Conservation (phyloP, 1,140 invertebrate genomes). For the Pemphigus obesinymphae region DNA sequence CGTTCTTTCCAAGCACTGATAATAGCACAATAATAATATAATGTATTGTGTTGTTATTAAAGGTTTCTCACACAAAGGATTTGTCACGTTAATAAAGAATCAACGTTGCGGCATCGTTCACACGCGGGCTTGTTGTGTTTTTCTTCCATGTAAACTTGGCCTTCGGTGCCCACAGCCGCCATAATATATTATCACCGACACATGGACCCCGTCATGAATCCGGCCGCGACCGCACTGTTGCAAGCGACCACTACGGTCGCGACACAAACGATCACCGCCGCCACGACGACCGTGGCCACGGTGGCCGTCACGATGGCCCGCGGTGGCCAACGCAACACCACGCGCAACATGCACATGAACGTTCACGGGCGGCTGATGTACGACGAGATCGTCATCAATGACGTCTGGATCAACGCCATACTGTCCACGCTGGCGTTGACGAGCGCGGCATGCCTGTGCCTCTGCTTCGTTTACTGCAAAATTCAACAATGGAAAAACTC, state of each 20-base stretch:
- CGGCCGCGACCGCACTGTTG: neutral
- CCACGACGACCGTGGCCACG: neutral
- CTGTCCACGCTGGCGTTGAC: conserved; percentile 58
- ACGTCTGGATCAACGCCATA: conserved; percentile 61
- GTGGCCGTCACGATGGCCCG: neutral
- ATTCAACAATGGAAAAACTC: conserved; percentile 62
- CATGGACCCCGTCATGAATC: too few relatives aligned
- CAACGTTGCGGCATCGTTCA: too few relatives aligned
- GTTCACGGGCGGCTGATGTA: conserved; percentile 28
- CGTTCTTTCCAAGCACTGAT: too few relatives aligned
- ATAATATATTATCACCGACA: too few relatives aligned
- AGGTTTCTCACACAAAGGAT: too few relatives aligned
- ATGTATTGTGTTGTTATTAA: too few relatives aligned
- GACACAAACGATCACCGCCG: neutral
- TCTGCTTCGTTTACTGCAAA: conserved; percentile 60
- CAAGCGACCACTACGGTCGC: neutral
- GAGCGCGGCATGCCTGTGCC: conserved; percentile 59
- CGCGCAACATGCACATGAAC: neutral
- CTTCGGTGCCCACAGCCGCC: too few relatives aligned
- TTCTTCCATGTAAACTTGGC: too few relatives aligned
- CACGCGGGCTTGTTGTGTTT: too few relatives aligned
- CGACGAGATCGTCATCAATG: conserved; percentile 54
- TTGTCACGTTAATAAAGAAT: too few relatives aligned
- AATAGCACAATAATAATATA: too few relatives aligned
- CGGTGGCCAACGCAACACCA: neutral